phyloP scores from a whole-genome alignment of 2,113 vertebrate species.

The Plecturocebus donacophilus region DNA sequence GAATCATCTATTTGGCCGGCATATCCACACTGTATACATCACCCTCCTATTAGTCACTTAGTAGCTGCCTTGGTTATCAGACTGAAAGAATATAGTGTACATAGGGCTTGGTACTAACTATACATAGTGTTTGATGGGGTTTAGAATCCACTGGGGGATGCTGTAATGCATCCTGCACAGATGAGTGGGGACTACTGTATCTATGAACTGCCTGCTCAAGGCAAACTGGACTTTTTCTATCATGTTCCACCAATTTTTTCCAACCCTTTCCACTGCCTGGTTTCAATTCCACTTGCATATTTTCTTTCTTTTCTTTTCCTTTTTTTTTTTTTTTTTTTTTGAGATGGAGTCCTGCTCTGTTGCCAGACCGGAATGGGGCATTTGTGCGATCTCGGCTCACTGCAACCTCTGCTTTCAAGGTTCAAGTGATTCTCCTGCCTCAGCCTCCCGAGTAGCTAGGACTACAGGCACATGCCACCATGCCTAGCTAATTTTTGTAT shows the following conservation, averaged over 20 bases:
- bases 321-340: too few species aligned
- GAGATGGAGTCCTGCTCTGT: too few species aligned
- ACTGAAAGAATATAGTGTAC: background rate
- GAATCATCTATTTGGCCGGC: background rate
- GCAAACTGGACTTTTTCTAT: background rate
- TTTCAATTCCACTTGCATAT: background rate
- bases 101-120: background rate
- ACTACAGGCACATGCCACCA: too few species aligned
- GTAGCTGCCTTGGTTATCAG: background rate
- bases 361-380: too few species aligned
- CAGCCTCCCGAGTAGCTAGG: too few species aligned
- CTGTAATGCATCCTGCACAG: background rate
- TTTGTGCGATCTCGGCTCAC: fast-evolving
- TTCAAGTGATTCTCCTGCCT: too few species aligned
- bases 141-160: background rate
- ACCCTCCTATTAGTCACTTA: background rate
- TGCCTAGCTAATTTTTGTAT: too few species aligned
- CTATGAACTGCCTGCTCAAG: background rate
- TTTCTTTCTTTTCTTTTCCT: background rate
- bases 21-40: background rate
- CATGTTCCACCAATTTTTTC: background rate
- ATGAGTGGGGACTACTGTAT: background rate
- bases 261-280: background rate
- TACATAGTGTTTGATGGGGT: too few species aligned
- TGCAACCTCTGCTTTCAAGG: too few species aligned